Evolutionary conservation across 2,888 invertebrate species (phyloP).

Genomic region (Sussaba pulchella): DNA sequence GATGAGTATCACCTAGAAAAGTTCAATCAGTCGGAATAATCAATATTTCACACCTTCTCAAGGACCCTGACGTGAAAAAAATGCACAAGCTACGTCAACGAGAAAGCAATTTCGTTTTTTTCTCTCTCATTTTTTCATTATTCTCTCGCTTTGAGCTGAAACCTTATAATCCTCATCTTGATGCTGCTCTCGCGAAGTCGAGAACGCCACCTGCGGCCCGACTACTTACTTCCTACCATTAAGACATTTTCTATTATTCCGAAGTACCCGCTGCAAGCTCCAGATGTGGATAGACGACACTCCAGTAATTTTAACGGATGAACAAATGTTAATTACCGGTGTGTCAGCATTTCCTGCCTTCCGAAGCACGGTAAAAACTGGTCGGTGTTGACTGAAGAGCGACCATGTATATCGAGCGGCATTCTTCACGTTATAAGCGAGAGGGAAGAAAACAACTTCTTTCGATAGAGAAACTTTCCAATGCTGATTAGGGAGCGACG

Average conservation of each 20-base stretch:
- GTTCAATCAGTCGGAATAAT: too few relatives aligned
- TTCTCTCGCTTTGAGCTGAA: neutral
- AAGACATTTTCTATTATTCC: neutral
- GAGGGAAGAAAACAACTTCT: neutral
- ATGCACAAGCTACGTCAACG: too few relatives aligned
- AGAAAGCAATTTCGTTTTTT: too few relatives aligned
- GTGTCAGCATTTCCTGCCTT: neutral
- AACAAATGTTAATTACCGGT: neutral
- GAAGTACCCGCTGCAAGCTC: neutral
- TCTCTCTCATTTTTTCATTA: neutral
- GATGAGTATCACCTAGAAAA: too few relatives aligned
- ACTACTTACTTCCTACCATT: neutral
- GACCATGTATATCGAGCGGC: neutral
- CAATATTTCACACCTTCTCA: too few relatives aligned
- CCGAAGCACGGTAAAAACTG: neutral
- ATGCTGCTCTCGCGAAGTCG: neutral
- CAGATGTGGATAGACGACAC: neutral
- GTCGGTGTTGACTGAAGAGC: too few relatives aligned
- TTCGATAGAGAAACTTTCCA: constrained; percentile 8
- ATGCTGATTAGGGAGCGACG: constrained; percentile 17
- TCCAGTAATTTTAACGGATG: neutral
- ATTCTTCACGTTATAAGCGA: neutral
- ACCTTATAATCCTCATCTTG: neutral
- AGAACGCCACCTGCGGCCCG: neutral
- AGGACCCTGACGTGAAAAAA: too few relatives aligned